Evolutionary conservation across 1,140 invertebrate species (phyloP).

Genomic region (roundworm (Caenorhabditis elegans)): WBcel235 BX284603.4:9997001-9997500

Average conservation of each 20-base stretch:
- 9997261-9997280: no score
- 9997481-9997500: neutral
- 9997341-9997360: neutral
- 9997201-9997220: neutral
- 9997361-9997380: neutral
- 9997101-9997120: neutral
- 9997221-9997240: neutral
- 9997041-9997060: neutral
- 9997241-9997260: neutral
- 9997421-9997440: neutral
- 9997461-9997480: neutral
- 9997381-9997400: neutral
- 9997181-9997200: neutral
- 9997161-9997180: no score
- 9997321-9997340: no score
- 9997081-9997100: no score
- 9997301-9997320: no score
- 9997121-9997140: neutral
- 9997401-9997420: no score
- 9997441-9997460: slow-evolving; percentile 7
- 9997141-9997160: neutral
- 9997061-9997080: no score
- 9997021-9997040: neutral
- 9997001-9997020: neutral
- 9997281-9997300: no score